These are phyloP conservation scores for Semotilus atromaculatus DNA, from an alignment of 2,797 vertebrate species.

Conservation along the genomic window DNA sequence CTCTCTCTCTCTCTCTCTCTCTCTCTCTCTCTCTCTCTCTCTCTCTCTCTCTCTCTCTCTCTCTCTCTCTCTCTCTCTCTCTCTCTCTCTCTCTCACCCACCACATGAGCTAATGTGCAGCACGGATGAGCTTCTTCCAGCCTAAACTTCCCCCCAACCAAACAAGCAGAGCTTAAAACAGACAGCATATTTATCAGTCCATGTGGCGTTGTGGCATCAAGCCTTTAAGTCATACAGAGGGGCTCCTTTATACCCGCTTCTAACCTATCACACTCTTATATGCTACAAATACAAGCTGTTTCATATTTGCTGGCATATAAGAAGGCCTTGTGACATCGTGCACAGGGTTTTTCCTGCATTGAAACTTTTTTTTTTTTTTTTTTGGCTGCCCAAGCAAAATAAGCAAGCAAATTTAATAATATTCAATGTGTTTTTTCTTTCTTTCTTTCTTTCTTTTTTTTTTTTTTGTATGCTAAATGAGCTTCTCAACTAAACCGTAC, in stretches of 20 bases:
- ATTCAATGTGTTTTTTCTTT: neutral
- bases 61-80: constrained; percentile 18
- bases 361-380: neutral
- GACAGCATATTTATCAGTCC: constrained; percentile 54
- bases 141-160: constrained; percentile 44
- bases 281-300: constrained; percentile 25
- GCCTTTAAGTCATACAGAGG: constrained; percentile 35
- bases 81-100: constrained; percentile 4
- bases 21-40: constrained; percentile 7
- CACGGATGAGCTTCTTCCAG: constrained; percentile 50
- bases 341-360: neutral
- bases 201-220: constrained; percentile 56
- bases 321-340: neutral
- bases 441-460: neutral
- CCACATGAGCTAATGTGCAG: constrained; percentile 43
- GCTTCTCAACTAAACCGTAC: neutral
- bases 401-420: neutral
- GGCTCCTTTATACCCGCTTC: constrained; percentile 20
- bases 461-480: neutral
- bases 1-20: constrained; percentile 25
- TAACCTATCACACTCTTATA: constrained; percentile 16
- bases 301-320: constrained; percentile 10
- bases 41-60: constrained; percentile 18
- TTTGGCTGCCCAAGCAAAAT: neutral
- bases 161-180: constrained; percentile 56